These are phyloP conservation scores for Hoplodrina ambigua DNA, from an alignment of 2,888 invertebrate species.

Conservation along the genomic window DNA sequence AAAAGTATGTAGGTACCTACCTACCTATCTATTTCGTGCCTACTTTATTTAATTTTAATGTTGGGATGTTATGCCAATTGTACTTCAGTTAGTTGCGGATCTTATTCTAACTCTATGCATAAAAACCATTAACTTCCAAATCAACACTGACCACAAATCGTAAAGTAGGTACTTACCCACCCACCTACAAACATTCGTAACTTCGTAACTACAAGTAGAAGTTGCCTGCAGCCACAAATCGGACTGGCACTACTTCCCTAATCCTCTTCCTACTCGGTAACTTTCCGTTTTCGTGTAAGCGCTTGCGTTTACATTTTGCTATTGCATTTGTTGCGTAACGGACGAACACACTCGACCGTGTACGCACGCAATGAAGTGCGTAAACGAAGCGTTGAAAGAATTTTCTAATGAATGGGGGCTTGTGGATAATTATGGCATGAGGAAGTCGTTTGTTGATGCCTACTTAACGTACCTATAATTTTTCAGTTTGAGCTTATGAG, in stretches of 20 bases:
- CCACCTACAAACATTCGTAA: background rate
- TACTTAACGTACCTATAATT: background rate
- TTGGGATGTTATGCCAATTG: too few relatives aligned
- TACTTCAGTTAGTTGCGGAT: too few relatives aligned
- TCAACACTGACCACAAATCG: conserved; percentile 1
- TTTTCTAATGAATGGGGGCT: conserved; percentile 31
- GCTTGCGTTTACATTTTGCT: conserved; percentile 49
- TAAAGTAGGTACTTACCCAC: background rate
- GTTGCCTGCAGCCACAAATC: conserved; percentile 41
- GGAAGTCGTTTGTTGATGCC: conserved; percentile 21
- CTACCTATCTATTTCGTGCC: too few relatives aligned
- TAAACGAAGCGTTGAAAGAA: conserved; percentile 42
- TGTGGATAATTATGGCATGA: conserved; percentile 8
- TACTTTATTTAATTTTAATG: too few relatives aligned
- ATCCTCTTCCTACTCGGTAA: conserved; percentile 62
- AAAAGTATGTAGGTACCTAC: too few relatives aligned
- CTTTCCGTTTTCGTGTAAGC: conserved; percentile 54
- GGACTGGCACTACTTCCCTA: conserved; percentile 50
- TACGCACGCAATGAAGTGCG: conserved; percentile 41
- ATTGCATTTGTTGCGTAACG: conserved; percentile 53
- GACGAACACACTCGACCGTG: conserved; percentile 39
- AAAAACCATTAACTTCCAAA: too few relatives aligned
- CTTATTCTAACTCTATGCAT: too few relatives aligned
- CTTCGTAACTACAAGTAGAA: conserved; percentile 10
- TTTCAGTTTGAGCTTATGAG: background rate